Evolutionary conservation across 2,888 invertebrate species (phyloP), one percentile per base, ranked within the genome.

Genomic region (Sturmia bella): DNA sequence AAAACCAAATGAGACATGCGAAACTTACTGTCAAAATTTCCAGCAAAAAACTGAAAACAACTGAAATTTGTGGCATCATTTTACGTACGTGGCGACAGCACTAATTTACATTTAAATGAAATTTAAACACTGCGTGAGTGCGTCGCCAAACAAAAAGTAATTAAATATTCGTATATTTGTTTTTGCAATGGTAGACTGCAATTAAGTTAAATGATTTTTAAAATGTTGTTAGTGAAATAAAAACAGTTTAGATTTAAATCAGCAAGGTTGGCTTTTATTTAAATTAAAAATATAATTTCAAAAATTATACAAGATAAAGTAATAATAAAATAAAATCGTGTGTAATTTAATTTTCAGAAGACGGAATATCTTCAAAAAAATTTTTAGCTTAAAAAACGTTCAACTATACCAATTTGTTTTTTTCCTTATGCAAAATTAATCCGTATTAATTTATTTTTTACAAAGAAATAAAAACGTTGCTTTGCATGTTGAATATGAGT

Each of bases 91-190:
- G 50, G 15, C 50, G 50, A 59, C 50, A 61, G 27, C n/a, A 57
- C 6, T 54, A 74, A 74, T 75, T 75, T 57, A 52, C 41, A 52
- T 68, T 66, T 52, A 59, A 75, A 75, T 66, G 17, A 56, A 75
- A 70, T 75, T 80, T 52, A 56, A 64, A 57, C 48, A 32, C 69
- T 52, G 80, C 64, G 56, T 74, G 74, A 69, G 56, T 39, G 75
- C 57, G 57, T 70, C 61, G 52, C 17, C 52, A 61, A 52, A 27
- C 61, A 41, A 61, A 57, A 64, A 56, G 24, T 52, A 64, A 57
- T 75, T 66, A 57, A 52, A 70, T 68, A 27, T 45, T 32, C 32
- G 6, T 32, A 3, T 32, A 7, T 7, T 9, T 32, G 1, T 59
- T 15, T 11, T 21, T 48, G 39, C 39, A 57, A n/a, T 54, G 24